Base-by-base conservation (phyloP, 2,888 invertebrate species). In the Epinotia ramella region DNA sequence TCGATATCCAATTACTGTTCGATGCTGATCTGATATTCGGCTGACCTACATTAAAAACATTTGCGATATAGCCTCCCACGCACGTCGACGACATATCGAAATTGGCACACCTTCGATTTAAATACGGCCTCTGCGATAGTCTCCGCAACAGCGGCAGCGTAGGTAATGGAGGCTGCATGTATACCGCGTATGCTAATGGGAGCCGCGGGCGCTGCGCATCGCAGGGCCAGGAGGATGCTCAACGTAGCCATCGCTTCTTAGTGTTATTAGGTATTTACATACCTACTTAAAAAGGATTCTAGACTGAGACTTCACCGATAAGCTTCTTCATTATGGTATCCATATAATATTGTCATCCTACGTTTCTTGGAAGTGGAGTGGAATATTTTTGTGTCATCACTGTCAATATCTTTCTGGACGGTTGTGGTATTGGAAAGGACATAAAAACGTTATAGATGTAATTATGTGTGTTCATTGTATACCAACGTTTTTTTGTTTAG, bases 1-100 rank as follows among this genome's bases (percentile, higher is more conserved):
- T 86, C 82, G 81, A 85, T 84, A 86, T 88, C 86, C 89, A 90
- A 89, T 89, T 89, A 90, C 86, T 86, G 84, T 82, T 69, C 73
- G 73, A 78, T 76, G 73, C 63, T 74, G 78, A 78, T 76, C 83
- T 85, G 85, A 88, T 89, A 89, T 89, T 89, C 87, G 86, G 84
- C 81, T 89, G 90, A 89, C 91, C 90, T 83, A 91, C 87, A 88
- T 89, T 80, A 78, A 80, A 84, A 86, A 84, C 82, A 86, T 90
- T 91, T 83, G 91, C 91, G 89, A 89, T 88, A 88, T 82, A 82
- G 81, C 86, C 87, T 84, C 89, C 88, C 87, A 90, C 90, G 86
- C 87, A 82, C 83, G 83, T 82, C 84, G 85, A 82, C 84, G 84
- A 88, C 87, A 88, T 87, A 87, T 87, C 86, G 89, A 86, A 88